phyloP scores from a whole-genome alignment of 1,140 invertebrate genomes.

The Amphibalanus amphitrite region DNA sequence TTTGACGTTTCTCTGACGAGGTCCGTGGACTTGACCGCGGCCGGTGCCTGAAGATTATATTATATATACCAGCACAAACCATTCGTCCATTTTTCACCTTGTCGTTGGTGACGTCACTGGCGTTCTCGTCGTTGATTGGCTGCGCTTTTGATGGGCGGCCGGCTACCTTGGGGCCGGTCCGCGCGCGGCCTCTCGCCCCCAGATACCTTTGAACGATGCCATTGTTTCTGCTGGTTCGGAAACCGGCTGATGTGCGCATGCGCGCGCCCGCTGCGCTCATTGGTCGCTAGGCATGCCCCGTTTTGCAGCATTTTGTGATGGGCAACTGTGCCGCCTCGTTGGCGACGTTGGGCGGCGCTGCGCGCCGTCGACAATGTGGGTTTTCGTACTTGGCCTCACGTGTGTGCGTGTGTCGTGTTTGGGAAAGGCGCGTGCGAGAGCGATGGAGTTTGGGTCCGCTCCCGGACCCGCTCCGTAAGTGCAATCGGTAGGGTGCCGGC shows the following conservation, averaged over 20 bases:
- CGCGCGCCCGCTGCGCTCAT: neutral
- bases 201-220: neutral
- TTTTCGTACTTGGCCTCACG: neutral
- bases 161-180: neutral
- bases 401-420: neutral
- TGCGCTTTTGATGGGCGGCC: neutral
- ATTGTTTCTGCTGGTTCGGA: neutral
- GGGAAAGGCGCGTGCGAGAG: too few relatives aligned
- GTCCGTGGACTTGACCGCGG: too few relatives aligned
- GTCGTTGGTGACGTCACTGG: constrained; percentile 1
- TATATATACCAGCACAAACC: neutral
- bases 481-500: too few relatives aligned
- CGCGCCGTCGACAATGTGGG: neutral
- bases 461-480: too few relatives aligned
- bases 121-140: constrained; percentile 1
- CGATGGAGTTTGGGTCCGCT: too few relatives aligned
- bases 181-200: neutral
- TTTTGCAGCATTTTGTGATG: neutral
- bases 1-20: neutral
- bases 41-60: neutral
- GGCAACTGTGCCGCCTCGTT: neutral
- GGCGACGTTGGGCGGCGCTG: too few relatives aligned
- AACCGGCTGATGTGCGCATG: neutral
- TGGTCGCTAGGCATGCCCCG: neutral
- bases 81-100: constrained; percentile 1